Percentiles rank a stretch among this genome's conserved stretches.
phyloP scores from a whole-genome alignment of 2,888 invertebrate genomes.

The Zaprionus obscuricornis region DNA sequence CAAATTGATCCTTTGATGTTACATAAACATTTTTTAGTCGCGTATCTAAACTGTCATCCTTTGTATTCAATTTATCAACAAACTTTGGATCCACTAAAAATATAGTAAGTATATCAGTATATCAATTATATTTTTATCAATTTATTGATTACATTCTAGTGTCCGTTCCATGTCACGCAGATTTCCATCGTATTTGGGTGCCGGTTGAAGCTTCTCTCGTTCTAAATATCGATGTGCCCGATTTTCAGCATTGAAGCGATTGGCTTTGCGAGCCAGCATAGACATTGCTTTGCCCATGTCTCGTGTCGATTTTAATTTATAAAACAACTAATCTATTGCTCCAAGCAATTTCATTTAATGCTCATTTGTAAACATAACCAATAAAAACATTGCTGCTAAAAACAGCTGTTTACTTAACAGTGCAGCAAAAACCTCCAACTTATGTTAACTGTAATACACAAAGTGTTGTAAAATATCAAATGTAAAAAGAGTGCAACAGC shows the following conservation, averaged over 20 bases:
- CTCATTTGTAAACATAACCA: conserved; percentile 67
- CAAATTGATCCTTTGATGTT: conserved; percentile 86
- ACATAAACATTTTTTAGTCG: conserved; percentile 90
- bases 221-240: conserved; percentile 89
- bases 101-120: background rate
- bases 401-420: background rate
- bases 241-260: conserved; percentile 90
- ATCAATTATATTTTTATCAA: too few species aligned
- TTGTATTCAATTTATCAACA: conserved; percentile 86
- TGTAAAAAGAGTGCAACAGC: background rate
- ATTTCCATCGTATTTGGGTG: conserved; percentile 88
- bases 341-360: too few species aligned
- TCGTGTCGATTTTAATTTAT: conserved; percentile 30
- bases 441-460: too few species aligned
- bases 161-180: conserved; percentile 87
- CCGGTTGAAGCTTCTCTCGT: conserved; percentile 87
- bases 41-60: conserved; percentile 86
- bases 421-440: background rate
- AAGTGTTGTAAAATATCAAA: too few species aligned
- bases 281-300: conserved; percentile 88
- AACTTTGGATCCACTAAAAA: conserved; percentile 85
- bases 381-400: conserved; percentile 49
- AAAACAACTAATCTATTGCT: too few species aligned
- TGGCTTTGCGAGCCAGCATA: conserved; percentile 85
- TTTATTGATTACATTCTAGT: conserved; percentile 83